A percentile compares a stretch with the other conserved stretches of the same genome.
Conservation (phyloP, 2,797 vertebrate species). For the Melanotaenia nigrans region DNA sequence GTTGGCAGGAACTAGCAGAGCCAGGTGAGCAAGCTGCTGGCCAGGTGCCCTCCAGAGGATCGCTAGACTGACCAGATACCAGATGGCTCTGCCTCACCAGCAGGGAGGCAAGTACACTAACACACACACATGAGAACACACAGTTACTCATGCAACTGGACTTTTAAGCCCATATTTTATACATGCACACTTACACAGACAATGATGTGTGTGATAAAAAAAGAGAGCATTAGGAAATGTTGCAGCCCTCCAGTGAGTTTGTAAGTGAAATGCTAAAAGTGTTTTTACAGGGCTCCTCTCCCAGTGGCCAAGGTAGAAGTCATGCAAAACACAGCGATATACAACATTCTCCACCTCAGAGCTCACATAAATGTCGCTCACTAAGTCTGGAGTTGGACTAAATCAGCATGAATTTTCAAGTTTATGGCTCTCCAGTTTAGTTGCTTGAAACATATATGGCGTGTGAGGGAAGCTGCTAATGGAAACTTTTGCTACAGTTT, state of each 20-base stretch:
- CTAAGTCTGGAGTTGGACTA: constrained; percentile 32
- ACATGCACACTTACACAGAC: constrained; percentile 14
- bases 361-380: constrained; percentile 63
- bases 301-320: constrained; percentile 35
- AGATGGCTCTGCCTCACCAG: constrained; percentile 71
- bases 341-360: constrained; percentile 41
- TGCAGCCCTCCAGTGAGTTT: constrained; percentile 61
- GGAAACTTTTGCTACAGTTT: constrained; percentile 26
- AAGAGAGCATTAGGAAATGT: constrained; percentile 53
- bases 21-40: constrained; percentile 80
- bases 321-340: constrained; percentile 44
- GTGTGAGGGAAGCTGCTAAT: constrained; percentile 3
- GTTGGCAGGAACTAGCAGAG: constrained; percentile 65
- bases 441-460: constrained; percentile 32
- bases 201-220: constrained; percentile 45
- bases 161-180: constrained; percentile 15
- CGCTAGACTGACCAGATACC: constrained; percentile 74
- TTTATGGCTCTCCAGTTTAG: constrained; percentile 27
- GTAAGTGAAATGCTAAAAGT: constrained; percentile 65
- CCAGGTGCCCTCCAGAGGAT: constrained; percentile 79
- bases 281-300: constrained; percentile 66
- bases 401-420: constrained; percentile 16
- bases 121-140: constrained; percentile 31
- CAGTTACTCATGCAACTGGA: constrained; percentile 28
- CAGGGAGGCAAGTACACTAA: constrained; percentile 43